These are phyloP conservation scores for Calephelis nemesis DNA, from an alignment of 1,140 invertebrate genomes.

Conservation along the genomic window DNA sequence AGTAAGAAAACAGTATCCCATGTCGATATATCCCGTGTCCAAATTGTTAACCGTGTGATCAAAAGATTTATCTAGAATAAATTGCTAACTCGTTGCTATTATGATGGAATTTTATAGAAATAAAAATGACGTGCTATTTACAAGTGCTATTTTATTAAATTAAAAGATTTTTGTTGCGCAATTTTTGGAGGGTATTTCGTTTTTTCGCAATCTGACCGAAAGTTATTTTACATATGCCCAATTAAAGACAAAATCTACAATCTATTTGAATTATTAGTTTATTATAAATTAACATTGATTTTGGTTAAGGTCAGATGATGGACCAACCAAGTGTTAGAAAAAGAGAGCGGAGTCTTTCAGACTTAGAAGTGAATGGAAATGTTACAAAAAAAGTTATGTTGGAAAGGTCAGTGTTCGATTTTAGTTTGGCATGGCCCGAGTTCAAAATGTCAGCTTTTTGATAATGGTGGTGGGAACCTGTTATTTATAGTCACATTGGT, in stretches of 20 bases:
- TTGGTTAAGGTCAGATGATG: constrained; percentile 47
- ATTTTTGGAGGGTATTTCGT: not conserved
- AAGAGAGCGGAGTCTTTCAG: constrained; percentile 56
- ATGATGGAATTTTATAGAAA: not conserved
- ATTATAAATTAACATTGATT: constrained; percentile 15
- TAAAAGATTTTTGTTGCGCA: not conserved
- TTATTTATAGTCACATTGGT: not conserved
- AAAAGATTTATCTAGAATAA: constrained; percentile 3
- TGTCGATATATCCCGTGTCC: not conserved
- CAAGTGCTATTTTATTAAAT: not conserved
- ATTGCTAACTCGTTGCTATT: not conserved
- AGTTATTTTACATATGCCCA: not conserved
- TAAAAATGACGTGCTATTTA: not conserved
- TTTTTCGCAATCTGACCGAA: not conserved
- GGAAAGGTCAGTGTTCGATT: constrained; percentile 30
- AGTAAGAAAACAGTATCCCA: not conserved
- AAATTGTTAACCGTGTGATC: not conserved
- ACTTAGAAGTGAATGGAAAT: constrained; percentile 49
- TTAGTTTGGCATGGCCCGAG: constrained; percentile 19
- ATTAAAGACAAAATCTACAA: not conserved
- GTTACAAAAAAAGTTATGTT: constrained; percentile 49
- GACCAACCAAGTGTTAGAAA: constrained; percentile 51
- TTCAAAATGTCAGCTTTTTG: constrained; percentile 4
- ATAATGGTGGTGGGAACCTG: constrained; percentile 5
- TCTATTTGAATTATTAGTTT: not conserved